phyloP scores from a whole-genome alignment of 2,797 vertebrate species.

The Gobio occitaniae region DNA sequence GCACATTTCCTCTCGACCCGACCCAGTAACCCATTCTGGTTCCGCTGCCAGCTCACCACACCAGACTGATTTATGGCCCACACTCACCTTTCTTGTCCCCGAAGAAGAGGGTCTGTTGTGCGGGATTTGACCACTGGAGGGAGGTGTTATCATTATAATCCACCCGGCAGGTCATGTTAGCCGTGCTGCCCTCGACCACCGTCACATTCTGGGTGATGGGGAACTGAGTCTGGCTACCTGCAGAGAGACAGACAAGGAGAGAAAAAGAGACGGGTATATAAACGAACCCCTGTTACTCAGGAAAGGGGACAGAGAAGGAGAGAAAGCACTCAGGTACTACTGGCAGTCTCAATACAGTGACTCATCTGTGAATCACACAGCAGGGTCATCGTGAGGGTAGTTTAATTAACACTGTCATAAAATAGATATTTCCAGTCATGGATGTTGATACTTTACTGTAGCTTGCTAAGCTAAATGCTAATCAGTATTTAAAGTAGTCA shows the following conservation, averaged over 20 bases:
- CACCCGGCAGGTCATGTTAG: conserved; percentile 97
- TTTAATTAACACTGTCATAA: not conserved
- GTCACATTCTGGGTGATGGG: conserved; percentile 96
- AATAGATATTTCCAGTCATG: not conserved
- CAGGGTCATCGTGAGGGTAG: not conserved
- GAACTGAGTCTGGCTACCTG: conserved; percentile 84
- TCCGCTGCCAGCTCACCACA: conserved; percentile 11
- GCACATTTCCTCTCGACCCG: conserved; percentile 39
- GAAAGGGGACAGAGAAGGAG: not conserved
- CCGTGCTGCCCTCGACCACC: conserved; percentile 93
- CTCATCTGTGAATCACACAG: not conserved
- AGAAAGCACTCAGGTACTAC: not conserved
- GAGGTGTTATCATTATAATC: conserved; percentile 99
- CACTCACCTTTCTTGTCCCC: conserved; percentile 98
- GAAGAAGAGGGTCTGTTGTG: conserved; percentile 99
- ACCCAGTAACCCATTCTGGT: conserved; percentile 38
- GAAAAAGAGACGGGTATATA: conserved; percentile 29
- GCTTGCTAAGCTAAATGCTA: not conserved
- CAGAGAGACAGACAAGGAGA: conserved; percentile 38
- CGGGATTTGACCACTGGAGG: conserved; percentile 99
- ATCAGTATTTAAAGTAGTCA: not conserved
- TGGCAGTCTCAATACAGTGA: not conserved
- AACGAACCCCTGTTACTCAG: conserved; percentile 25
- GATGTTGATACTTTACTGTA: not conserved
- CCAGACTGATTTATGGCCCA: conserved; percentile 31